Conservation (phyloP, 2,797 vertebrate species). For the Brotogeris chrysoptera region DNA sequence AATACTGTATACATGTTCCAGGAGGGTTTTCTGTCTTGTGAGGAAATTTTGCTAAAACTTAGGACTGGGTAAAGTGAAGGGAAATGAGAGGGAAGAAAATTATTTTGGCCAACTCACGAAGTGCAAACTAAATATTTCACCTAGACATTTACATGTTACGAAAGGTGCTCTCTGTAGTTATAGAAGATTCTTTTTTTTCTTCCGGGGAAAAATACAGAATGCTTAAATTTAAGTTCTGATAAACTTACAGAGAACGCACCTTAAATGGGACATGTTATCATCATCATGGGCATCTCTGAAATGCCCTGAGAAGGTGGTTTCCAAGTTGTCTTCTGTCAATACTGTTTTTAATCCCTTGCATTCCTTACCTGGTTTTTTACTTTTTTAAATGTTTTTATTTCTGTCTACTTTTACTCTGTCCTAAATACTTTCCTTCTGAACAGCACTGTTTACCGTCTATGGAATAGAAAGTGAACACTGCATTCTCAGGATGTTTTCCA, state of each 20-base stretch:
- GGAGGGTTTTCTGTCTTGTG: background rate
- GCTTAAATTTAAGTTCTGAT: background rate
- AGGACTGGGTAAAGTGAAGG: rapidly evolving
- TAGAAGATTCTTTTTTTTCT: background rate
- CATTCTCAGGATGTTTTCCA: background rate
- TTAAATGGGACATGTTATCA: background rate
- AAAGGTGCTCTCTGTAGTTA: rapidly evolving
- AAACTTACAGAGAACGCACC: background rate
- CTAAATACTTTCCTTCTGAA: background rate
- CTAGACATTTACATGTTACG: background rate
- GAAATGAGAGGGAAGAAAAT: background rate
- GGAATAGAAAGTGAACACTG: background rate
- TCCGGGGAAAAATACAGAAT: background rate
- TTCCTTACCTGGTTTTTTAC: background rate
- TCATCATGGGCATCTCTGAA: background rate
- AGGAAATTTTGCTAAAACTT: background rate
- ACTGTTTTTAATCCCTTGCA: background rate
- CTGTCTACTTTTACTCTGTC: background rate
- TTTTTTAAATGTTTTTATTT: background rate
- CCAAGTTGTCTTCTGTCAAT: background rate
- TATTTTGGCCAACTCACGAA: background rate
- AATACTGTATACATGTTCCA: background rate
- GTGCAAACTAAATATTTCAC: background rate
- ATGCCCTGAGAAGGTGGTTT: background rate
- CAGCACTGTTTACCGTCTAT: background rate